Conservation (phyloP, 2,113 vertebrate genomes). For the Aptenodytes forsteri region DNA sequence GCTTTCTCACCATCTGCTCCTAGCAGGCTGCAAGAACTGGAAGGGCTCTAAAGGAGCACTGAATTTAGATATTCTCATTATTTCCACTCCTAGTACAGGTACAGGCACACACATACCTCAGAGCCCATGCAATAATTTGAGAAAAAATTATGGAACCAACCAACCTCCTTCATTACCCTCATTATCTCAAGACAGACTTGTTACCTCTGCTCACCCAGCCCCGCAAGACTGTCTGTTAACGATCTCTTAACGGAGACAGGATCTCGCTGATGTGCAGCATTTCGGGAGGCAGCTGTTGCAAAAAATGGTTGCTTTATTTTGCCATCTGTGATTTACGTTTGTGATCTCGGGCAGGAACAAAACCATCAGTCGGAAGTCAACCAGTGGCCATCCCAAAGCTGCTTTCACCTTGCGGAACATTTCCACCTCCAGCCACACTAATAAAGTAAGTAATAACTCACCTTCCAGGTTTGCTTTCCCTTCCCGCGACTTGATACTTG, state of each 20-base stretch:
- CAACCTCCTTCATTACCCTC: neutral
- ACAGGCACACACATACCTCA: neutral
- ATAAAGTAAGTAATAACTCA: neutral
- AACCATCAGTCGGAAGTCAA: neutral
- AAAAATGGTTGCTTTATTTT: neutral
- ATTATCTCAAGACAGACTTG: neutral
- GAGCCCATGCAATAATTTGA: neutral
- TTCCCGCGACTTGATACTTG: neutral
- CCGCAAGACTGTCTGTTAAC: neutral
- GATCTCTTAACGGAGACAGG: neutral
- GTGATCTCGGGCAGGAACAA: neutral
- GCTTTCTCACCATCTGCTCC: neutral
- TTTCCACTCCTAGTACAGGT: neutral
- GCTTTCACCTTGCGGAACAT: constrained; percentile 54
- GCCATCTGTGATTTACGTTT: neutral
- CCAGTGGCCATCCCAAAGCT: neutral
- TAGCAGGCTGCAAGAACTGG: neutral
- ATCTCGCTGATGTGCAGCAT: rapidly evolving
- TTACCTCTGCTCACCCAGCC: neutral
- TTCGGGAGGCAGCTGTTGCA: neutral
- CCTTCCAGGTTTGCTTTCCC: neutral
- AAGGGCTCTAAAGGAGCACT: neutral
- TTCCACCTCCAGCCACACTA: neutral
- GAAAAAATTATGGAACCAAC: neutral
- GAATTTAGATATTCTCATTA: neutral